Evolutionary conservation across 2,888 invertebrate genomes (phyloP).

Genomic region (Norana najaformis): DNA sequence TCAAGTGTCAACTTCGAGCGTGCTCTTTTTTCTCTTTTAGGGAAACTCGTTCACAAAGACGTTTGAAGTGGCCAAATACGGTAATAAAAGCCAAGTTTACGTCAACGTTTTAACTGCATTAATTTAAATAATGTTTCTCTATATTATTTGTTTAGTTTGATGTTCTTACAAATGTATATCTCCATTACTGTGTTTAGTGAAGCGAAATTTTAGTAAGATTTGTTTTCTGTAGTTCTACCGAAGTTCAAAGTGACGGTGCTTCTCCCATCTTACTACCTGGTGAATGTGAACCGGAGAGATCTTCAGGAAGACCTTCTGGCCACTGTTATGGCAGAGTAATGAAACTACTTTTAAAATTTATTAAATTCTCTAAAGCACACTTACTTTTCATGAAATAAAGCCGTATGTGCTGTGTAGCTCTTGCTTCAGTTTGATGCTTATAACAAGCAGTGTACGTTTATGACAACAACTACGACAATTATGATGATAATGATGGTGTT

Average conservation of each 20-base stretch:
- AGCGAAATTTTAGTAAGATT: too few relatives aligned
- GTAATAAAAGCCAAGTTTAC: not conserved
- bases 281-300: not conserved
- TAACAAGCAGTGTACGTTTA: not conserved
- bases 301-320: slow-evolving; percentile 23
- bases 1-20: too few relatives aligned
- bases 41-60: not conserved
- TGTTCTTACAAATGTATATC: too few relatives aligned
- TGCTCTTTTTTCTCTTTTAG: not conserved
- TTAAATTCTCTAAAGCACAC: too few relatives aligned
- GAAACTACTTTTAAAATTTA: too few relatives aligned
- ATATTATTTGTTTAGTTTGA: too few relatives aligned
- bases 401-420: too few relatives aligned
- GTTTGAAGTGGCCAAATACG: not conserved
- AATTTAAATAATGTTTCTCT: too few relatives aligned
- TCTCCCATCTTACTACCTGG: slow-evolving; percentile 22
- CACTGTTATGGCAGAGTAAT: slow-evolving; percentile 15
- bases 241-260: slow-evolving; percentile 30
- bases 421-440: not conserved
- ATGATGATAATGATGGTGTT: too few relatives aligned
- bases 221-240: slow-evolving; percentile 21
- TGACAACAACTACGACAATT: too few relatives aligned
- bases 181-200: too few relatives aligned
- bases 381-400: too few relatives aligned
- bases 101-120: not conserved